Evolutionary conservation across 2,888 invertebrate genomes (phyloP).

Genomic region (Drosophila histrio): DNA sequence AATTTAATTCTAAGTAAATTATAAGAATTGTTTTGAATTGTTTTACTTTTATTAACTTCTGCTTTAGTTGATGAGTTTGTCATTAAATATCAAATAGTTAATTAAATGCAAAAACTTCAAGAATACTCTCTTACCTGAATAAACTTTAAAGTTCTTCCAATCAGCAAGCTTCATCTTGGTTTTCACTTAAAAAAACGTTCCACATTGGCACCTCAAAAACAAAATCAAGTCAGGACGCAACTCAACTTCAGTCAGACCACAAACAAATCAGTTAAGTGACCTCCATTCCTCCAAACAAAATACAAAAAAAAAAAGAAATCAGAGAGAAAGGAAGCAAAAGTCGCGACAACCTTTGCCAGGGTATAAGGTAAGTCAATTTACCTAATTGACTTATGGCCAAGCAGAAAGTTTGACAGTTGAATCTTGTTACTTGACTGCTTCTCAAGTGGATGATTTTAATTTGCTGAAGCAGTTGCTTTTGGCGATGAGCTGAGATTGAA

Average conservation of each 20-base stretch:
- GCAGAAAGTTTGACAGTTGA: slow-evolving; percentile 59
- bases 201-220: slow-evolving; percentile 61
- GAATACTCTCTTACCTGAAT: background rate
- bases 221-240: slow-evolving; percentile 40
- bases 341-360: slow-evolving; percentile 39
- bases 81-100: slow-evolving; percentile 25
- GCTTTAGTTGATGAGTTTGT: background rate
- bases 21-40: too few relatives aligned
- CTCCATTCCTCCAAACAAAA: background rate
- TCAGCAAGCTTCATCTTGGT: slow-evolving; percentile 34
- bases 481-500: slow-evolving; percentile 4
- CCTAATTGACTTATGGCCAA: slow-evolving; percentile 74
- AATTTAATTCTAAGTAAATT: background rate
- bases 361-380: slow-evolving; percentile 65
- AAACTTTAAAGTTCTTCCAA: slow-evolving; percentile 37
- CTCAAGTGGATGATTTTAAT: slow-evolving; percentile 37
- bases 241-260: slow-evolving; percentile 52
- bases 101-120: slow-evolving; percentile 32
- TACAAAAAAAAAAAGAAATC: slow-evolving; percentile 4
- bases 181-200: slow-evolving; percentile 29
- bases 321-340: slow-evolving; percentile 13
- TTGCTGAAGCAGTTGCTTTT: slow-evolving; percentile 16
- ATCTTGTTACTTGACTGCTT: slow-evolving; percentile 31
- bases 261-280: slow-evolving; percentile 75
- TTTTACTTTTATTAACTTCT: background rate